These are phyloP conservation scores for Spilosoma lubricipeda DNA, from an alignment of 2,888 invertebrate species.

Conservation along the genomic window DNA sequence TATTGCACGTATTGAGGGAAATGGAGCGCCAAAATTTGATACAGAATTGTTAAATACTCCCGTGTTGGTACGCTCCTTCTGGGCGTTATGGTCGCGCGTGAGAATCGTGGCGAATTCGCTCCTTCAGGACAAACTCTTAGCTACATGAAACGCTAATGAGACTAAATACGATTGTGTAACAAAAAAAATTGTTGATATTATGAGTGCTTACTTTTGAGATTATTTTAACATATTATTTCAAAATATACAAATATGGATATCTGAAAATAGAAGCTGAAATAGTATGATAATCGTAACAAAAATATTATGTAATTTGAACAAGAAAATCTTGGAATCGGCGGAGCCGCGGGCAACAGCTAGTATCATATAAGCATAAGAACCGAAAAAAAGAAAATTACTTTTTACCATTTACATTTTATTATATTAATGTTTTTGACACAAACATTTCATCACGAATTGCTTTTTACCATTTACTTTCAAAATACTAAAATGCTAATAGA, in stretches of 20 bases:
- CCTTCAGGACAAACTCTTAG: too few relatives aligned
- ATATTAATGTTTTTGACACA: background rate
- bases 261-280: background rate
- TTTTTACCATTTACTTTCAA: background rate
- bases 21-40: too few relatives aligned
- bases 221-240: background rate
- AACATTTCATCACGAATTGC: background rate
- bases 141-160: background rate
- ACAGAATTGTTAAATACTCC: too few relatives aligned
- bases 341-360: too few relatives aligned
- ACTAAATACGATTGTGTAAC: background rate
- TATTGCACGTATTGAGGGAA: too few relatives aligned
- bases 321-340: too few relatives aligned
- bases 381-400: too few relatives aligned
- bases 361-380: background rate
- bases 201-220: background rate
- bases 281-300: background rate
- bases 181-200: background rate
- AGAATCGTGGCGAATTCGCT: too few relatives aligned
- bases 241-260: background rate
- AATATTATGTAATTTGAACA: background rate
- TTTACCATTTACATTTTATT: background rate
- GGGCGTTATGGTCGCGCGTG: too few relatives aligned
- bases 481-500: conserved; percentile 11
- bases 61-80: too few relatives aligned